Conservation (phyloP, 1,140 invertebrate genomes). For the Leucophenga varia region DNA sequence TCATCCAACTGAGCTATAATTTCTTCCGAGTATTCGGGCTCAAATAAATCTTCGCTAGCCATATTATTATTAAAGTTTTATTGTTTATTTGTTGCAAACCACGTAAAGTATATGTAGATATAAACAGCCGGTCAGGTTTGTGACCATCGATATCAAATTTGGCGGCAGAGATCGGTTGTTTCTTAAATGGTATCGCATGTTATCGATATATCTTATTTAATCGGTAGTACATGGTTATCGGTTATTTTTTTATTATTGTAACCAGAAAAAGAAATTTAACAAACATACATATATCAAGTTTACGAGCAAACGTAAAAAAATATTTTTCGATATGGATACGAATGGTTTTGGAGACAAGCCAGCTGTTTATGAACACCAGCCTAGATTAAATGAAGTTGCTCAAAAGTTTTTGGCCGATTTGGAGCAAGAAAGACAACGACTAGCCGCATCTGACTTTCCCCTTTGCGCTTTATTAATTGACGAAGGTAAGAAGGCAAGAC, state of each 20-base stretch:
- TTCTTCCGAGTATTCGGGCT: conserved; percentile 11
- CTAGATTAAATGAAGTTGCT: conserved; percentile 43
- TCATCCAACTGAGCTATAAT: not conserved
- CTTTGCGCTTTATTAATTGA: conserved; percentile 38
- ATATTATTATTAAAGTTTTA: too few relatives aligned
- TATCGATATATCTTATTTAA: too few relatives aligned
- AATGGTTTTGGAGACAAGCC: conserved; percentile 35
- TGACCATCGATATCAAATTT: too few relatives aligned
- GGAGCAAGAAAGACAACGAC: conserved; percentile 40
- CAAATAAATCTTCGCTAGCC: conserved; percentile 17
- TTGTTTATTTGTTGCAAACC: too few relatives aligned
- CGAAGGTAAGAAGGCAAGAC: conserved; percentile 40
- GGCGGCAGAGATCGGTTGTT: too few relatives aligned
- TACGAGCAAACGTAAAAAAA: not conserved
- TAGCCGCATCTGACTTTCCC: conserved; percentile 36
- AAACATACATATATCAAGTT: not conserved
- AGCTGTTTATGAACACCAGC: conserved; percentile 32
- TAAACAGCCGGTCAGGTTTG: too few relatives aligned
- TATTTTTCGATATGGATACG: not conserved
- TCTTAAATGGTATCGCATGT: too few relatives aligned
- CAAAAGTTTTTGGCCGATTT: conserved; percentile 47
- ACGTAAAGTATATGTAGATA: not conserved
- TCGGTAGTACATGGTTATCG: too few relatives aligned
- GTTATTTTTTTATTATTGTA: too few relatives aligned
- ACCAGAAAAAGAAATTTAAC: not conserved